These are phyloP conservation scores for Lithophane leautieri DNA, from an alignment of 2,888 invertebrate species.

Conservation along the genomic window DNA sequence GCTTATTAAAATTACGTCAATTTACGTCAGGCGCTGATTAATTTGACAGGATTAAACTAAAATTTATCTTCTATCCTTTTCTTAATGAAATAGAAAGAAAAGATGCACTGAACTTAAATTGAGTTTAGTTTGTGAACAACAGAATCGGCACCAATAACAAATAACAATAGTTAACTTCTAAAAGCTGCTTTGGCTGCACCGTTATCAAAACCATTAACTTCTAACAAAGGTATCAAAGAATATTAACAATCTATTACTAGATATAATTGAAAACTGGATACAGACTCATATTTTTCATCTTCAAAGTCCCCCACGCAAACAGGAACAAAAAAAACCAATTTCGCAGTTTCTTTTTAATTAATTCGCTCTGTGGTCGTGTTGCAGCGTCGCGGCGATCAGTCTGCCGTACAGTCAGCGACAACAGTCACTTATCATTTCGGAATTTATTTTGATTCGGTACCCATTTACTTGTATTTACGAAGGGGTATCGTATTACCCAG, in stretches of 20 bases:
- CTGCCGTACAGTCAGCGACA: constrained; percentile 17
- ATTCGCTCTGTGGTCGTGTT: constrained; percentile 53
- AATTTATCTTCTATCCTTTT: no score
- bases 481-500: no score
- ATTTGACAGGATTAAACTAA: no score
- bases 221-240: neutral
- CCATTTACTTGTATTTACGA: neutral
- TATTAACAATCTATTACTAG: neutral
- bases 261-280: constrained; percentile 21
- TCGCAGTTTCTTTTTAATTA: constrained; percentile 51
- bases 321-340: constrained; percentile 33
- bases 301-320: constrained; percentile 8
- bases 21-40: no score
- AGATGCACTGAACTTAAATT: no score
- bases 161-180: neutral
- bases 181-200: neutral
- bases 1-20: no score
- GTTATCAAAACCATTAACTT: neutral
- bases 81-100: no score
- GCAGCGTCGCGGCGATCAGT: constrained; percentile 21
- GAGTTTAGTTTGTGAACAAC: no score
- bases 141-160: no score
- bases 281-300: constrained; percentile 25
- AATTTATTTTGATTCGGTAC: neutral
- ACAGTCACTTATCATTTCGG: neutral